Evolutionary conservation across 2,113 vertebrate species (phyloP).

Genomic region (Theropithecus gelada): DNA sequence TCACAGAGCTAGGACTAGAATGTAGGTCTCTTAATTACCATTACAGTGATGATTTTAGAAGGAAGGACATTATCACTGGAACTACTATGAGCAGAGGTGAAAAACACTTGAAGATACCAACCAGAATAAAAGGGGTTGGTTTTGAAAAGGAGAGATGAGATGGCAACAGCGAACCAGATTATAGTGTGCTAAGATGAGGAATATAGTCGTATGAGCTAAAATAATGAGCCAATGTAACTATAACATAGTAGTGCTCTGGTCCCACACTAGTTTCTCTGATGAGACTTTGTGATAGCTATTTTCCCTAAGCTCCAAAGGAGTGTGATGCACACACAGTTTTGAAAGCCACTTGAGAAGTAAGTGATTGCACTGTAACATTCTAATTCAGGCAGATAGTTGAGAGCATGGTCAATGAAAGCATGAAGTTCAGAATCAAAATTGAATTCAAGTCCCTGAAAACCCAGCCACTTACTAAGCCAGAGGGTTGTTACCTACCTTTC

Average conservation of each 20-base stretch:
- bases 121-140: not conserved
- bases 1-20: not conserved
- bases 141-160: not conserved
- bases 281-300: not conserved
- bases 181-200: not conserved
- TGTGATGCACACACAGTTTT: not conserved
- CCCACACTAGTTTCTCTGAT: not conserved
- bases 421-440: not conserved
- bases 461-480: not conserved
- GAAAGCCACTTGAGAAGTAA: not conserved
- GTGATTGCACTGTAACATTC: not conserved
- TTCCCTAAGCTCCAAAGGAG: not conserved
- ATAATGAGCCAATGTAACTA: not conserved
- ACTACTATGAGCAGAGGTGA: not conserved
- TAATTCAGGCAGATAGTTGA: not conserved
- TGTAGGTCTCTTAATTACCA: not conserved
- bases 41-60: not conserved
- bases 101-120: not conserved
- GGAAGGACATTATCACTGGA: not conserved
- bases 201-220: not conserved
- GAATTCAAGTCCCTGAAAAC: not conserved
- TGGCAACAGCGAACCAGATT: not conserved
- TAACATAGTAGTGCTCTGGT: not conserved
- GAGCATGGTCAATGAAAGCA: not conserved
- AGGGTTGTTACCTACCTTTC: not conserved